Base-by-base conservation (phyloP, 1,140 invertebrate species). In the Aphelenchoides fujianensis region DNA sequence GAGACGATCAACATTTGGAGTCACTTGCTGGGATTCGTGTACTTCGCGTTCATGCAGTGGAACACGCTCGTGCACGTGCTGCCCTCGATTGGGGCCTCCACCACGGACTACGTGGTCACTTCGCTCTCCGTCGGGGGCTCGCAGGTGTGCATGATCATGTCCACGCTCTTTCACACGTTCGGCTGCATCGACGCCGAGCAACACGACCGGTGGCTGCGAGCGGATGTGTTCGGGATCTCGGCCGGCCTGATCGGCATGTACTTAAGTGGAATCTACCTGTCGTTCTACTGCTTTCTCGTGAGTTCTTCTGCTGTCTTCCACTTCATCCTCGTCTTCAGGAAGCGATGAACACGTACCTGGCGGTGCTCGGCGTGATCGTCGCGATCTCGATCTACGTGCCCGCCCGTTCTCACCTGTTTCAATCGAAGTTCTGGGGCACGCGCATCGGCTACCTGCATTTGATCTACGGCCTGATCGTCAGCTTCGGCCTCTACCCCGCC, bases 1-100 rank as follows among this genome's bases (percentile, higher is more conserved):
- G 94, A 97, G 85, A 96, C 93, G 2, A 89, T 97, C 75, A 97
- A 97, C 80, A 95, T 97, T 82, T 97, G 94, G 94, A 93, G 92
- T 67, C 94, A 97, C 85, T 87, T 97, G 74, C 89, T 93, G 73
- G 94, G 94, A 5, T 95, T 93, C 88, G 89, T 93, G 81, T 85
- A 95, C 7, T 92, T 97, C 76, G 86, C 92, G 23, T 89, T 89
- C 23, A 86, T 95, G 61, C 91, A 92, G 5, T 87, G 94, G 41
- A 91, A 93, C 78, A 93, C 94, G 69, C 84, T 86, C 82, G 87
- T 93, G 48, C 89, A 90, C 3, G 62, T 79, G 31, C 74, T 87
- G 30, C 86, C 86, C 5, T 48, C 61, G n/a, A 68, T 83, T 36
- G 71, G 76, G 19, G 82, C 85, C 27, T 71, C 71, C 23, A 64